phyloP scores from a whole-genome alignment of 2,888 invertebrate species.

The Hypomecis punctinalis region DNA sequence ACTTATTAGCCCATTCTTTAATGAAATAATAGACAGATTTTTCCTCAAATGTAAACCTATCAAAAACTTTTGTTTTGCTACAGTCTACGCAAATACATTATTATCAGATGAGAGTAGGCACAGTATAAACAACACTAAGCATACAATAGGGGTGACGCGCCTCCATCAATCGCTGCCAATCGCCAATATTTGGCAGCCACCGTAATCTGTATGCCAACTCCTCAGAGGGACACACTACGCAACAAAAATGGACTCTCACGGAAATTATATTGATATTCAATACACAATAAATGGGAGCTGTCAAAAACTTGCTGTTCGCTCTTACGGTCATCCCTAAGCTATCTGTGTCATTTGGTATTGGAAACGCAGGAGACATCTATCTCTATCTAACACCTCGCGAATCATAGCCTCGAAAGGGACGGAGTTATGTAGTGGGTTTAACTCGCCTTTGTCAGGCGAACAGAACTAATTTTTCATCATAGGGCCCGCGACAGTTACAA shows the following conservation, averaged over 20 bases:
- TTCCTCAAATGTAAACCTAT: no score
- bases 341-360: slow-evolving; percentile 84
- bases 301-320: slow-evolving; percentile 85
- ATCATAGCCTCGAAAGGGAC: slow-evolving; percentile 67
- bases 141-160: slow-evolving; percentile 55
- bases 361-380: slow-evolving; percentile 71
- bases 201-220: slow-evolving; percentile 82
- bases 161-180: slow-evolving; percentile 77
- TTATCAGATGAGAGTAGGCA: no score
- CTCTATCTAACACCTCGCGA: slow-evolving; percentile 57
- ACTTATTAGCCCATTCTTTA: no score
- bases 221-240: slow-evolving; percentile 73
- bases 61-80: no score
- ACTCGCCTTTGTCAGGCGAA: slow-evolving; percentile 83
- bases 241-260: slow-evolving; percentile 83
- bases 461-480: slow-evolving; percentile 86
- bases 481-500: slow-evolving; percentile 85
- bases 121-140: neutral
- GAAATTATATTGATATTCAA: slow-evolving; percentile 86
- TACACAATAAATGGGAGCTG: slow-evolving; percentile 84
- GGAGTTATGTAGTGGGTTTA: slow-evolving; percentile 76
- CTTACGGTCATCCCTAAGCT: slow-evolving; percentile 86
- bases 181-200: slow-evolving; percentile 80
- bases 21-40: no score
- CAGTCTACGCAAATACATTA: no score